A percentile compares a stretch with the other conserved stretches of the same genome.
These are phyloP conservation scores for Tupaia tana DNA, from an alignment of 2,113 vertebrate genomes.

Conservation along the genomic window DNA sequence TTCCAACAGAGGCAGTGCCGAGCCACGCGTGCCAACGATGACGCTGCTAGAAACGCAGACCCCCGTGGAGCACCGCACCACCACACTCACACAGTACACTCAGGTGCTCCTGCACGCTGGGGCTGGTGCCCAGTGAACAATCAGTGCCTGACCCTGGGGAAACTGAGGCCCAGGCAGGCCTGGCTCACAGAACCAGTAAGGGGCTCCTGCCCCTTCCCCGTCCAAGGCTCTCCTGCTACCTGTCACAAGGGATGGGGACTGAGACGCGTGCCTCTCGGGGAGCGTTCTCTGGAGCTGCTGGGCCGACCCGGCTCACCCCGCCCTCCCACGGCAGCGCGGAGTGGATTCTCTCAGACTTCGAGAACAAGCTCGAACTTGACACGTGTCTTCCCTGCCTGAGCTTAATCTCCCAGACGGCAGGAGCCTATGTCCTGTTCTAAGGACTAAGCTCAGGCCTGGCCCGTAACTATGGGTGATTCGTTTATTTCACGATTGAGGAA, in stretches of 20 bases:
- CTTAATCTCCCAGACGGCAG: background rate
- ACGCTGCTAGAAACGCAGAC: background rate
- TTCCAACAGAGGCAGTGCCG: accelerated
- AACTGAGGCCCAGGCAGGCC: background rate
- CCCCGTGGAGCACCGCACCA: background rate
- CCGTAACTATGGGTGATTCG: background rate
- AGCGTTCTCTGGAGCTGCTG: background rate
- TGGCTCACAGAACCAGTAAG: background rate
- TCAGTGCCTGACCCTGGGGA: background rate
- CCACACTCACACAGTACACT: too few species aligned
- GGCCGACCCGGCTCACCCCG: background rate
- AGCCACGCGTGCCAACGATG: accelerated
- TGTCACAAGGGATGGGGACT: background rate
- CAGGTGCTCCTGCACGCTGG: too few species aligned
- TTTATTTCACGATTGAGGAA: too few species aligned
- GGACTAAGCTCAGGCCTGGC: background rate
- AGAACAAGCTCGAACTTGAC: background rate
- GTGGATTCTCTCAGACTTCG: background rate
- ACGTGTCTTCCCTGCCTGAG: background rate
- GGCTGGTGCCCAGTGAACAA: background rate
- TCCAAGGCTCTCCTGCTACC: background rate
- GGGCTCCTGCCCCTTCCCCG: background rate
- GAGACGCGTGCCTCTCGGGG: background rate
- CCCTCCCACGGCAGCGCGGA: background rate
- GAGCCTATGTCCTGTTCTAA: accelerated